Evolutionary conservation across 2,113 vertebrate genomes (phyloP), one percentile per base, ranked within the genome.

Genomic region (Crotalus viridis): DNA sequence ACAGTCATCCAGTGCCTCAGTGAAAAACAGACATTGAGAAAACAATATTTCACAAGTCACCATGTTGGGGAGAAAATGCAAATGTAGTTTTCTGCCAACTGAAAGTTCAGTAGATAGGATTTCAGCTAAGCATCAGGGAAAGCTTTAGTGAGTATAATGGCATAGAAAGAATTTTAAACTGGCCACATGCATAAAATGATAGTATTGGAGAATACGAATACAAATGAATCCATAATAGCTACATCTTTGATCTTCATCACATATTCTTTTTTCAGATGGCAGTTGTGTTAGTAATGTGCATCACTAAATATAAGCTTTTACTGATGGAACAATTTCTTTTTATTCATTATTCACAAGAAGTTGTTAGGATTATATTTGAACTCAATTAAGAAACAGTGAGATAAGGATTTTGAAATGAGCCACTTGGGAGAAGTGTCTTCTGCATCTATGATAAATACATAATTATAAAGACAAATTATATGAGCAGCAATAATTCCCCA

Each of bases 381-480:
- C 95, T 96, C 95, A 98, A 97, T 97, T 98, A 97, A 95, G 93
- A 95, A 96, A 97, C 96, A 96, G 95, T 91, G 96, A 93, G 97
- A 96, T 97, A 97, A 95, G 57, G 90, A 90, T 95, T 97, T 97
- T 97, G 97, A 52, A 46, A 98, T 97, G 96, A 96, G 95, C 22
- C 97, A 97, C 98, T 48, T 95, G 98, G 97, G 98, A 96, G 95
- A 91, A 95, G 95, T 93, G 94, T 98, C 96, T 96, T 97, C 97
- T 97, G 92, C 95, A 95, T 97, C 94, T 97, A 96, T 98, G 97
- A 99, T 98, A 98, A 99, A 98, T 98, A 98, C 97, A 97, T 98
- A 97, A 98, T 98, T 98, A 98, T 98, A 97, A 98, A 98, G 97
- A 99, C 97, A 98, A 98, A 98, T 98, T 98, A 98, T 98, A 98